phyloP scores from a whole-genome alignment of 2,113 vertebrate genomes.

The Mesoclemmys tuberculata region DNA sequence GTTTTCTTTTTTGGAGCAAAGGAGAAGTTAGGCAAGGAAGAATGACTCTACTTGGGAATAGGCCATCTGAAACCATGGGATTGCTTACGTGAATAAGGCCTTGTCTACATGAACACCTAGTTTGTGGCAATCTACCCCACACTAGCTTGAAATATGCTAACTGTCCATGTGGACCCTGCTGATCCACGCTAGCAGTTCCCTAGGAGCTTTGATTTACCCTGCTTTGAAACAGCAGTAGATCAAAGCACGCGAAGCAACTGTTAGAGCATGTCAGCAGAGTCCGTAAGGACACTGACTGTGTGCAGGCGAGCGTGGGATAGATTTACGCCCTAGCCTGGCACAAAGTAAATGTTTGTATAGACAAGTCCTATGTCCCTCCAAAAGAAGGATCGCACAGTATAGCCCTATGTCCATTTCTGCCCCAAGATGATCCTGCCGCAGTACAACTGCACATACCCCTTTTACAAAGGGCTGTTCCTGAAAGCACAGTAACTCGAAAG shows the following conservation, averaged over 20 bases:
- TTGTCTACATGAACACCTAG: neutral
- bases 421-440: neutral
- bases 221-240: neutral
- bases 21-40: neutral
- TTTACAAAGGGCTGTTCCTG: neutral
- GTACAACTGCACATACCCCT: neutral
- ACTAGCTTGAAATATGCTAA: neutral
- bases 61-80: neutral
- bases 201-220: neutral
- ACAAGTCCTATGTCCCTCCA: neutral
- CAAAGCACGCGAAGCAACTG: neutral
- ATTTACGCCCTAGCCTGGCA: neutral
- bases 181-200: neutral
- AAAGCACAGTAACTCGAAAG: slow-evolving; percentile 38
- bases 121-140: neutral
- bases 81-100: neutral
- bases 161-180: neutral
- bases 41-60: neutral
- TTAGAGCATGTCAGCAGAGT: neutral
- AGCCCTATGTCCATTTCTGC: neutral
- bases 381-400: neutral
- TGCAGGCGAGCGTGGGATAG: neutral
- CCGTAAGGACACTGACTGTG: neutral
- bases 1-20: neutral
- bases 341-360: neutral